These are phyloP conservation scores for Gastrophysa polygoni DNA, from an alignment of 2,888 invertebrate species.

Conservation along the genomic window DNA sequence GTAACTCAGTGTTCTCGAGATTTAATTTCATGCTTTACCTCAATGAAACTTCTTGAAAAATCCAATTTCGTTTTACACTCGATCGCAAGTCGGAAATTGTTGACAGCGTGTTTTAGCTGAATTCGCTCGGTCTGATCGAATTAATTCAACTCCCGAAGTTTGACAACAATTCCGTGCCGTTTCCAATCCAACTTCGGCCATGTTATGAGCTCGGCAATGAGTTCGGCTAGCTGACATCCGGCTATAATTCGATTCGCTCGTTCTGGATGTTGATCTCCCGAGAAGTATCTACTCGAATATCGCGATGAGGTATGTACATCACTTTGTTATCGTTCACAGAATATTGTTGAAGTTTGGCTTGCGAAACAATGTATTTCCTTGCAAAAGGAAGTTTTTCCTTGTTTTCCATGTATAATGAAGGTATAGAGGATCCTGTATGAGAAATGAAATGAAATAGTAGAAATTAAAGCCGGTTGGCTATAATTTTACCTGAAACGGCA, in stretches of 20 bases:
- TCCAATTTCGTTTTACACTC: slow-evolving; percentile 2
- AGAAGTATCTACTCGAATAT: slow-evolving; percentile 2
- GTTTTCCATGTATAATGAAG: too few relatives aligned
- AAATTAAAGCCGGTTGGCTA: too few relatives aligned
- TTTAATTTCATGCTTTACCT: background rate
- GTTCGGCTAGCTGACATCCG: slow-evolving; percentile 10
- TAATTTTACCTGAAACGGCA: too few relatives aligned
- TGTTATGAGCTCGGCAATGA: slow-evolving; percentile 12
- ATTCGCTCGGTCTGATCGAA: slow-evolving; percentile 23
- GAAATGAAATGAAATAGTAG: too few relatives aligned
- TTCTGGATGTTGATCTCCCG: background rate
- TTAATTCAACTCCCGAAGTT: slow-evolving; percentile 28
- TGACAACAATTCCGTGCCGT: slow-evolving; percentile 22
- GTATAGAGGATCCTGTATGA: too few relatives aligned
- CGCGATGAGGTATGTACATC: too few relatives aligned
- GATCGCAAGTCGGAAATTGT: slow-evolving; percentile 16
- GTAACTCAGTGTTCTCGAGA: background rate
- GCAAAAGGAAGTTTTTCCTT: too few relatives aligned
- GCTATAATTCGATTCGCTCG: slow-evolving; percentile 14
- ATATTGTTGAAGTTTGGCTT: too few relatives aligned
- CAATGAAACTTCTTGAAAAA: slow-evolving; percentile 1
- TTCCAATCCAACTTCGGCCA: slow-evolving; percentile 19
- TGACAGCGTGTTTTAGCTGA: slow-evolving; percentile 15
- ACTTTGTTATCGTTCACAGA: too few relatives aligned
- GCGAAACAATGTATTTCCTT: too few relatives aligned